phyloP scores from a whole-genome alignment of 2,888 invertebrate species.

The Drosophila longiperda region DNA sequence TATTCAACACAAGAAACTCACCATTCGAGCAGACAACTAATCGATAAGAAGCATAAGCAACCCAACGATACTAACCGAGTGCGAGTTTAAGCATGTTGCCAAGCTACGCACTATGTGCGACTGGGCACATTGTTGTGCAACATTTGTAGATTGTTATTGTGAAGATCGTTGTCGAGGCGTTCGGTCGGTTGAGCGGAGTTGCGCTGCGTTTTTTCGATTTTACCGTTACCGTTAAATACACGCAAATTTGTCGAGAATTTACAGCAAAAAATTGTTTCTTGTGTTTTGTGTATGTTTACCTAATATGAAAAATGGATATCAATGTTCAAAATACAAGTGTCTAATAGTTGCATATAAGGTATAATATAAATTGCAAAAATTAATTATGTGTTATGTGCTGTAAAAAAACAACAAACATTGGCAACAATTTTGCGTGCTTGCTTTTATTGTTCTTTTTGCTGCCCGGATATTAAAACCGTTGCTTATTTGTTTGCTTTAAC shows the following conservation, averaged over 20 bases:
- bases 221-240: constrained; percentile 51
- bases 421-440: constrained; percentile 15
- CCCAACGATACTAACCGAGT: neutral
- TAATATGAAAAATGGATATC: constrained; percentile 7
- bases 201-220: constrained; percentile 33
- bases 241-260: constrained; percentile 28
- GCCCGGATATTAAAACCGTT: constrained; percentile 45
- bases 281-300: constrained; percentile 33
- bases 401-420: constrained; percentile 27
- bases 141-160: constrained; percentile 42
- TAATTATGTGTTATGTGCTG: neutral
- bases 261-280: constrained; percentile 19
- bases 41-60: constrained; percentile 3
- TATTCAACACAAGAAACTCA: neutral
- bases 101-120: constrained; percentile 3
- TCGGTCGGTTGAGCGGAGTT: constrained; percentile 45
- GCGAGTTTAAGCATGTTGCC: constrained; percentile 38
- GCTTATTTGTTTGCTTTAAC: constrained; percentile 38
- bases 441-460: constrained; percentile 36
- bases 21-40: neutral
- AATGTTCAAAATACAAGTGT: constrained; percentile 13
- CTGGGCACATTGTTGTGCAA: constrained; percentile 47
- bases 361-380: constrained; percentile 18
- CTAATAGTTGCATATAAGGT: constrained; percentile 40
- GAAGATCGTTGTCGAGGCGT: constrained; percentile 50